These are phyloP conservation scores for Tylochromis polylepis DNA, from an alignment of 2,113 vertebrate species.

Conservation along the genomic window DNA sequence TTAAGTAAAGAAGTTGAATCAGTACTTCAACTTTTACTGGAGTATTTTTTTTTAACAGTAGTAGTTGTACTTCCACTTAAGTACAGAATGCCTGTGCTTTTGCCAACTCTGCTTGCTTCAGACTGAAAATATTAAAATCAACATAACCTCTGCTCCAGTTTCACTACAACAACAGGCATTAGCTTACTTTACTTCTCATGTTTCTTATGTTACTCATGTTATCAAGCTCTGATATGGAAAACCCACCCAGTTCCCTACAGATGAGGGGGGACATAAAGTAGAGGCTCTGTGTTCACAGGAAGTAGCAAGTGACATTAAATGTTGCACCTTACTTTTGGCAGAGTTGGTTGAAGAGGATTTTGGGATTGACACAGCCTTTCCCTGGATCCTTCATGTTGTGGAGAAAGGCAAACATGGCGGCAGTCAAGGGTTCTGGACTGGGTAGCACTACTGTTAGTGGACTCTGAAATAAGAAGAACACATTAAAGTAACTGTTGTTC, in stretches of 20 bases:
- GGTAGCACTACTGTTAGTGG: constrained; percentile 82
- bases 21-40: not conserved
- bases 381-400: constrained; percentile 91
- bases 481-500: not conserved
- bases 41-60: not conserved
- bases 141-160: not conserved
- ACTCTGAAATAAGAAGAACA: constrained; percentile 67
- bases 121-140: not conserved
- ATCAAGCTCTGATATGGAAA: not conserved
- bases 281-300: not conserved
- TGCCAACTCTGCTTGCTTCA: not conserved
- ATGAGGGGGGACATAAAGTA: not conserved
- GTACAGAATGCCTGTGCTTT: not conserved
- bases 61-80: not conserved
- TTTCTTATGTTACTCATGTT: not conserved
- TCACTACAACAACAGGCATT: not conserved
- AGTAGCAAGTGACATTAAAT: not conserved
- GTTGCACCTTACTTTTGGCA: constrained; percentile 87
- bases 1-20: not conserved
- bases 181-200: not conserved
- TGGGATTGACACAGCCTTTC: constrained; percentile 89
- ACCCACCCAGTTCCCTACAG: not conserved
- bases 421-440: constrained; percentile 89
- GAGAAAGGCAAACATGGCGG: constrained; percentile 94
- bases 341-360: constrained; percentile 93